These are phyloP conservation scores for Rattus rattus DNA, from an alignment of 2,113 vertebrate species.

Conservation along the genomic window DNA sequence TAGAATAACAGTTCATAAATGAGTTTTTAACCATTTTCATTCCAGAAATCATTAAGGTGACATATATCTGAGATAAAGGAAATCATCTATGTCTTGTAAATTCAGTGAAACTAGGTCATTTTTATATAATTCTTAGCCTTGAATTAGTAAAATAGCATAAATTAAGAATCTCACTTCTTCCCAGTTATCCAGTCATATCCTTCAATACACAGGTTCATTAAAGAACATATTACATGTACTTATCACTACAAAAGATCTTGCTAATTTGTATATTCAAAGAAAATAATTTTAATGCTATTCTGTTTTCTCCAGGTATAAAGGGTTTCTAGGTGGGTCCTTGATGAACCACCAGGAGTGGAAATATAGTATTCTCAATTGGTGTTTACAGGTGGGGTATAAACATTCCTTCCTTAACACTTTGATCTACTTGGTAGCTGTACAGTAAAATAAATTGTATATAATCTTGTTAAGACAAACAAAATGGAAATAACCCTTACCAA, in stretches of 20 bases:
- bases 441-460: neutral
- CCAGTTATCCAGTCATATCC: neutral
- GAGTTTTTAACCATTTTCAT: neutral
- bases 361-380: neutral
- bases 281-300: neutral
- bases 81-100: neutral
- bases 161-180: neutral
- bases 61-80: neutral
- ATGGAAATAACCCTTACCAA: neutral
- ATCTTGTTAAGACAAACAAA: neutral
- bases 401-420: neutral
- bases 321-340: neutral
- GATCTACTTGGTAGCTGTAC: neutral
- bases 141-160: neutral
- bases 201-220: neutral
- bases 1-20: neutral
- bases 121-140: neutral
- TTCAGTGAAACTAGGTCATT: neutral
- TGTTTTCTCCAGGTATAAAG: neutral
- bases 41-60: neutral
- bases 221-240: neutral
- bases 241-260: neutral
- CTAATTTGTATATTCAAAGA: neutral
- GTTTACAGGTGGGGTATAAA: rapidly evolving
- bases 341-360: neutral